A percentile compares a stretch with the other conserved stretches of the same genome.
Evolutionary conservation across 2,888 invertebrate genomes (phyloP).

Genomic region (Drosophila algonquin): DNA sequence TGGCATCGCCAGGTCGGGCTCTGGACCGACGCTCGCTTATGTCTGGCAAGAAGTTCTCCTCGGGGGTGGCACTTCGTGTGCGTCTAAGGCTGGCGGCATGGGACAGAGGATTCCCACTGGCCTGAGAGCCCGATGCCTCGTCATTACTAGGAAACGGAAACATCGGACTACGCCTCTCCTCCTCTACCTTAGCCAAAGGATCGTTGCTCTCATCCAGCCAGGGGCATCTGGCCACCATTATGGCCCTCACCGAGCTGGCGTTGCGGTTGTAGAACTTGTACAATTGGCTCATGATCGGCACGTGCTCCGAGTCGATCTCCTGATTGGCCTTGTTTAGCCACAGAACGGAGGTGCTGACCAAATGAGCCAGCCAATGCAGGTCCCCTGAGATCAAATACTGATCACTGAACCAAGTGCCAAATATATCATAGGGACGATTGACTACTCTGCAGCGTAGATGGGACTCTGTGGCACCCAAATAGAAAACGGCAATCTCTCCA

Average conservation of each 20-base stretch:
- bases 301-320: conserved; percentile 90
- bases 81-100: conserved; percentile 73
- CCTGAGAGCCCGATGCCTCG: conserved; percentile 33
- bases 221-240: conserved; percentile 90
- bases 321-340: conserved; percentile 94
- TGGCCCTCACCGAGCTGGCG: conserved; percentile 90
- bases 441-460: conserved; percentile 89
- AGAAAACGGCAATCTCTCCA: conserved; percentile 95
- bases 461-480: conserved; percentile 87
- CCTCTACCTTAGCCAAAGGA: conserved; percentile 52
- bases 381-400: conserved; percentile 92
- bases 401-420: conserved; percentile 95
- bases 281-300: conserved; percentile 90
- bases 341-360: conserved; percentile 89
- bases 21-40: conserved; percentile 60
- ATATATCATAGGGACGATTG: conserved; percentile 94
- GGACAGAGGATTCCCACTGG: conserved; percentile 80
- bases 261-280: conserved; percentile 91
- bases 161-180: not conserved
- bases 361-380: conserved; percentile 91
- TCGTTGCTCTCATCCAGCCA: conserved; percentile 83
- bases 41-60: conserved; percentile 63
- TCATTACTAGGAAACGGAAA: conserved; percentile 3
- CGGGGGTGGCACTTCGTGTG: conserved; percentile 60
- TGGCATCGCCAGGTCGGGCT: conserved; percentile 63